These are phyloP conservation scores for Tenebrio molitor DNA, from an alignment of 1,140 invertebrate species.

Conservation along the genomic window DNA sequence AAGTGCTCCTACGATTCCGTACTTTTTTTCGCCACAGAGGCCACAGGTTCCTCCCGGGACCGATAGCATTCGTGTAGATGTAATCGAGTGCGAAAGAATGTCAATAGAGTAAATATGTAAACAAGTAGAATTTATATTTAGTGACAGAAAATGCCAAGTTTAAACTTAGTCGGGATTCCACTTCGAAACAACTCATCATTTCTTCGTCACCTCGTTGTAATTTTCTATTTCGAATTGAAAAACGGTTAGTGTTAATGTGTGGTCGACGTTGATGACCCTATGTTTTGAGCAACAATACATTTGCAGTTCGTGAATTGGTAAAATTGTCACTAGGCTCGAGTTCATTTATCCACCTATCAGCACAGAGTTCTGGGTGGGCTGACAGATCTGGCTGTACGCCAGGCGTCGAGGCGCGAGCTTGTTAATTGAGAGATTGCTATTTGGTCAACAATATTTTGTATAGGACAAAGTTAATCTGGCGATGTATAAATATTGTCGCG, in stretches of 20 bases:
- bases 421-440: slow-evolving; percentile 65
- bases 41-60: slow-evolving; percentile 53
- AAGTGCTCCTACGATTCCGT: slow-evolving; percentile 53
- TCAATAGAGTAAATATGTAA: too few relatives aligned
- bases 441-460: slow-evolving; percentile 61
- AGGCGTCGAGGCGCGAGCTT: slow-evolving; percentile 55
- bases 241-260: slow-evolving; percentile 52
- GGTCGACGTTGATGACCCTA: slow-evolving; percentile 52
- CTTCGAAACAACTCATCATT: slow-evolving; percentile 39
- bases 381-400: slow-evolving; percentile 55
- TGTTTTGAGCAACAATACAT: slow-evolving; percentile 53
- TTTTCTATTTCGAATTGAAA: slow-evolving; percentile 42
- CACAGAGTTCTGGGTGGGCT: slow-evolving; percentile 60
- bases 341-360: slow-evolving; percentile 61
- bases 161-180: slow-evolving; percentile 20
- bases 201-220: slow-evolving; percentile 34
- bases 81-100: too few relatives aligned
- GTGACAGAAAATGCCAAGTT: background rate
- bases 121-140: too few relatives aligned
- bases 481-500: slow-evolving; percentile 63
- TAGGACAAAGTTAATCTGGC: slow-evolving; percentile 61
- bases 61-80: slow-evolving; percentile 47
- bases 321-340: slow-evolving; percentile 58
- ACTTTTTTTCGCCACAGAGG: slow-evolving; percentile 58
- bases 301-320: slow-evolving; percentile 56